A percentile compares a stretch with the other conserved stretches of the same genome.
Evolutionary conservation across 2,113 vertebrate genomes (phyloP).

Genomic region (Colinus virginianus): DNA sequence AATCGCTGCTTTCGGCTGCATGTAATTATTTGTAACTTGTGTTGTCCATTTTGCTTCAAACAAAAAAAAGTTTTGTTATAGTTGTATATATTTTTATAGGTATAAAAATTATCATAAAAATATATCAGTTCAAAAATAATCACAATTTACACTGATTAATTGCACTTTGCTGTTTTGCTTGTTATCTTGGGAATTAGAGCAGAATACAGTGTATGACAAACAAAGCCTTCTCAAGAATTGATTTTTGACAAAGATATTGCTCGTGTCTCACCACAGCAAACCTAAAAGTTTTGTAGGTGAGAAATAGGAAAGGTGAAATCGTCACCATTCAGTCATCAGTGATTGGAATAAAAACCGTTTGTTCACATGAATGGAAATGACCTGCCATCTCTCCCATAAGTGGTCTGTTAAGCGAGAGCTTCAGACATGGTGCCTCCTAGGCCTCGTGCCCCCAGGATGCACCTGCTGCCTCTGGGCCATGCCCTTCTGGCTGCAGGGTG

Average conservation of each 20-base stretch:
- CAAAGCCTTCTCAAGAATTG: not conserved
- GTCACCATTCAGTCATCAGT: not conserved
- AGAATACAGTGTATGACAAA: not conserved
- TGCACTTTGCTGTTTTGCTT: not conserved
- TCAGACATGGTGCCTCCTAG: no score
- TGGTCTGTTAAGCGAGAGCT: not conserved
- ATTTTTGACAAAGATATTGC: not conserved
- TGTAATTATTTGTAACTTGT: not conserved
- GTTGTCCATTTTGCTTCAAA: not conserved
- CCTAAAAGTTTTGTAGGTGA: not conserved
- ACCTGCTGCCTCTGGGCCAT: no score
- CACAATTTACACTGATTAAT: not conserved
- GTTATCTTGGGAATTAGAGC: not conserved
- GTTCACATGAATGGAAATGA: accelerated
- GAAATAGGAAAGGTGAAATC: not conserved
- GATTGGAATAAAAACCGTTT: not conserved
- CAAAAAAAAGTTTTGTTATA: not conserved
- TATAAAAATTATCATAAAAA: not conserved
- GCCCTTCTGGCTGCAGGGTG: accelerated
- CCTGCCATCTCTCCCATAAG: accelerated
- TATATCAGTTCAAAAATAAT: not conserved
- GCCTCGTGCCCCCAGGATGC: no score
- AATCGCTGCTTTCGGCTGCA: not conserved
- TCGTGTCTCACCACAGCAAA: not conserved
- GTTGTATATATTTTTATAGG: not conserved